phyloP scores from a whole-genome alignment of 2,888 invertebrate genomes.

The Thecophora atra region DNA sequence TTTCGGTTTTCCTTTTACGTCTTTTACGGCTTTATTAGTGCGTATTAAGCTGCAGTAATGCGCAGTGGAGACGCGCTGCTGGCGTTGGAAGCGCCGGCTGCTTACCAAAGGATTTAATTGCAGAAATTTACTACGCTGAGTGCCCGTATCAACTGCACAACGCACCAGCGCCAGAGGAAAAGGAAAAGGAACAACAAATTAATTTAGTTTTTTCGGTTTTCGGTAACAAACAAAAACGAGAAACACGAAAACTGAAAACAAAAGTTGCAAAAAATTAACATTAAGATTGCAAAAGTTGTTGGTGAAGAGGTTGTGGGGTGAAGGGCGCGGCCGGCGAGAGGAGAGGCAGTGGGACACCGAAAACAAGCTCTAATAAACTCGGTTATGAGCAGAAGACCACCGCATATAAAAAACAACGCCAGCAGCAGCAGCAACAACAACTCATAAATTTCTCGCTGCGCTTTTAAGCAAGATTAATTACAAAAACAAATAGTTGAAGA shows the following conservation, averaged over 20 bases:
- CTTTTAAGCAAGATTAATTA: constrained; percentile 61
- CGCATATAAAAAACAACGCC: not conserved
- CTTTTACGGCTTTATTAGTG: constrained; percentile 22
- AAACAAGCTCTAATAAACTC: constrained; percentile 29
- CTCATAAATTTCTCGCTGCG: constrained; percentile 57
- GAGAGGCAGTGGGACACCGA: not conserved
- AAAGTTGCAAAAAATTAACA: no score
- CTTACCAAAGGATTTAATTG: constrained; percentile 16
- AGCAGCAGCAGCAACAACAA: not conserved
- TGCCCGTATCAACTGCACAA: constrained; percentile 19
- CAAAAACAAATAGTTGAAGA: constrained; percentile 40
- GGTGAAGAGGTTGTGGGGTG: no score
- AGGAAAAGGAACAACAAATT: constrained; percentile 16
- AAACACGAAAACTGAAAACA: no score
- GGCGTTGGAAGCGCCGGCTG: constrained; percentile 4
- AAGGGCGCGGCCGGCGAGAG: no score
- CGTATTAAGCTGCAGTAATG: constrained; percentile 28
- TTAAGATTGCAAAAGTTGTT: no score
- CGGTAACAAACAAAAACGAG: no score
- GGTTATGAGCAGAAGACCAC: constrained; percentile 13
- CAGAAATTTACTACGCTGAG: constrained; percentile 22
- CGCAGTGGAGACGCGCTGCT: constrained; percentile 24
- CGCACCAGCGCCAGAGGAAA: not conserved
- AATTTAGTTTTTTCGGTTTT: constrained; percentile 25
- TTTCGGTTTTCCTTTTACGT: constrained; percentile 18